Evolutionary conservation across 2,113 vertebrate species (phyloP).

Genomic region (Tachycineta bicolor): DNA sequence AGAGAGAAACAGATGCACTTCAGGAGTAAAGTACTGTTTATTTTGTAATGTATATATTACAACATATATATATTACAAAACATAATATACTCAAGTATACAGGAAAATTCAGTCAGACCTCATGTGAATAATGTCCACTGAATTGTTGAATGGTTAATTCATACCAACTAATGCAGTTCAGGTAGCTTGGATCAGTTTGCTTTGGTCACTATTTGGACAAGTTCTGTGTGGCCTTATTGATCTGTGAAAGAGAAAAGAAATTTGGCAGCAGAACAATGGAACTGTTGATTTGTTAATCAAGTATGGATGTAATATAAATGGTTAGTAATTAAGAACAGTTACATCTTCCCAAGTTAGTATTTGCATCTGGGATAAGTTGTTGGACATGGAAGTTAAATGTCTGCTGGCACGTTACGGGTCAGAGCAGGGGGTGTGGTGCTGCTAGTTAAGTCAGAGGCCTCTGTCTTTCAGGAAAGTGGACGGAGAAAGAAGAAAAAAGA

Average conservation of each 20-base stretch:
- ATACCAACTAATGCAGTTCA: background rate
- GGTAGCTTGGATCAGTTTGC: background rate
- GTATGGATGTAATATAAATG: background rate
- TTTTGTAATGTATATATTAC: background rate
- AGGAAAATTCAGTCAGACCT: background rate
- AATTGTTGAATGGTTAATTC: background rate
- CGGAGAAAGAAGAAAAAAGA: slow-evolving; percentile 92
- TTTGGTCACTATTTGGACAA: background rate
- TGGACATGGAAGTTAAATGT: background rate
- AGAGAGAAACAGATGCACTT: background rate
- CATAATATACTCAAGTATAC: background rate
- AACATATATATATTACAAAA: background rate
- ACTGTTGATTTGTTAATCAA: background rate
- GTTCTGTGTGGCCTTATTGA: background rate
- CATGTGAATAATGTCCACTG: background rate
- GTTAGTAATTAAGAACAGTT: background rate
- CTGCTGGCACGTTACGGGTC: fast-evolving
- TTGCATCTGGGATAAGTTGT: background rate
- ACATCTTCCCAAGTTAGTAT: background rate
- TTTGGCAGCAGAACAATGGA: background rate
- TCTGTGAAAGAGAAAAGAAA: background rate
- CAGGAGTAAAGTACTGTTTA: background rate
- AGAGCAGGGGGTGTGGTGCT: background rate
- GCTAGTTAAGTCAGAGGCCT: background rate
- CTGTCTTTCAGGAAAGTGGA: slow-evolving; percentile 90